Percentiles rank a stretch among this genome's conserved stretches.
These are phyloP conservation scores for Hartigia nigra DNA, from an alignment of 2,888 invertebrate genomes.

Conservation along the genomic window DNA sequence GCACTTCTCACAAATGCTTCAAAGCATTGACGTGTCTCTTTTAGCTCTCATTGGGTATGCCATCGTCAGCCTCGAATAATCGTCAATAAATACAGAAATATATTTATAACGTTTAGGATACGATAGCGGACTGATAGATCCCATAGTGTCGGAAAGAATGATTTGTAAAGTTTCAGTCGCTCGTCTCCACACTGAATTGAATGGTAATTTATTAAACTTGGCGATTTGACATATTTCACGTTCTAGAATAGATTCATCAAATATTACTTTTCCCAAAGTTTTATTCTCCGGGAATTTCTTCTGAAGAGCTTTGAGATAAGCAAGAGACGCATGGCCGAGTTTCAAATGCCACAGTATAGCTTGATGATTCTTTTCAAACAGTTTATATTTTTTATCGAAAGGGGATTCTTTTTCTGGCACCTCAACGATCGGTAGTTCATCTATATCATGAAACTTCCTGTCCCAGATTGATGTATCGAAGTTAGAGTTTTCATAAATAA, in stretches of 20 bases:
- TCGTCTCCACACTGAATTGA: constrained; percentile 21
- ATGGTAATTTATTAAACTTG: constrained; percentile 33
- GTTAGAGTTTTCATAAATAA: constrained; percentile 19
- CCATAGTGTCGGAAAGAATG: constrained; percentile 32
- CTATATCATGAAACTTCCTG: constrained; percentile 8
- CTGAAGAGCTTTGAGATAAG: constrained; percentile 25
- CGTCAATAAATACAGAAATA: constrained; percentile 22
- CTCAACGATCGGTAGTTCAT: constrained; percentile 2
- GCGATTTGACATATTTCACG: constrained; percentile 32
- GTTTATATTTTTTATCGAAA: background rate
- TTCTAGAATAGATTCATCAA: constrained; percentile 31
- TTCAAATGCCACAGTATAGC: constrained; percentile 29
- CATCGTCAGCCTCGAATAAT: constrained; percentile 20
- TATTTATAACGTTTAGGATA: constrained; percentile 20
- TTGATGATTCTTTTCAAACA: constrained; percentile 11
- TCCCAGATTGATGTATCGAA: constrained; percentile 11
- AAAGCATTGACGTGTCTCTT: constrained; percentile 24
- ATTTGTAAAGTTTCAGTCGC: constrained; percentile 29
- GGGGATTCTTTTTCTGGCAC: background rate
- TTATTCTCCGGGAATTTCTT: constrained; percentile 16
- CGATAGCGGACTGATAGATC: constrained; percentile 22
- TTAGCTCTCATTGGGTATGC: constrained; percentile 28
- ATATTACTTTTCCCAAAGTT: constrained; percentile 25
- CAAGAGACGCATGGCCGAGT: constrained; percentile 26
- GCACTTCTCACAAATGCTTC: constrained; percentile 23